Evolutionary conservation across 2,888 invertebrate genomes (phyloP).

Genomic region (Spodoptera littoralis): DNA sequence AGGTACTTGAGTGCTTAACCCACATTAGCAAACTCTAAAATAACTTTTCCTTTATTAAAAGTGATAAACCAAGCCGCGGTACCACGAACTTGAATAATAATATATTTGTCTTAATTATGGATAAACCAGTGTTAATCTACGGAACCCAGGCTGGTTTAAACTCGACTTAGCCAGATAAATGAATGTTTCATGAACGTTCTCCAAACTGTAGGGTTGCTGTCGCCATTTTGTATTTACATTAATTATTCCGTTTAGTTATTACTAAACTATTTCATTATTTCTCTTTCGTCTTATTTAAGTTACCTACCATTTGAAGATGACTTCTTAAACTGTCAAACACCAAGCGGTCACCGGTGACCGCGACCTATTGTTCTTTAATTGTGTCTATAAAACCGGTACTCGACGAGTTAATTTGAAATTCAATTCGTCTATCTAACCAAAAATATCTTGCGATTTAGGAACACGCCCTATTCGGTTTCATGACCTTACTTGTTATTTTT

Average conservation of each 20-base stretch:
- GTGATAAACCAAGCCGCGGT: conserved; percentile 16
- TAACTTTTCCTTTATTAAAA: conserved; percentile 7
- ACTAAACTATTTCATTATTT: too few relatives aligned
- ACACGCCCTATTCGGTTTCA: too few relatives aligned
- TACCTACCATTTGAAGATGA: too few relatives aligned
- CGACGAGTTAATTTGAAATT: too few relatives aligned
- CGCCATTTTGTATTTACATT: conserved; percentile 3
- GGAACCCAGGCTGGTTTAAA: conserved; percentile 39
- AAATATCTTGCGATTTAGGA: too few relatives aligned
- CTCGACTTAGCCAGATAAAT: conserved; percentile 46
- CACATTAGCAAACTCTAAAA: neutral
- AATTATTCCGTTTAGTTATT: neutral
- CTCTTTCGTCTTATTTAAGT: too few relatives aligned
- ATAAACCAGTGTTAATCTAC: conserved; percentile 52
- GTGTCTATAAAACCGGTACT: too few relatives aligned
- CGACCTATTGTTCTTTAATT: too few relatives aligned
- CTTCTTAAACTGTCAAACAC: too few relatives aligned
- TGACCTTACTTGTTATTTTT: too few relatives aligned
- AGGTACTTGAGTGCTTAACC: neutral
- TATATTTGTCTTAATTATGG: conserved; percentile 43
- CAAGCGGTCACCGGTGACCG: too few relatives aligned
- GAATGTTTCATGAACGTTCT: conserved; percentile 51
- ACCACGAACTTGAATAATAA: conserved; percentile 34
- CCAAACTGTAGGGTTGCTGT: conserved; percentile 27
- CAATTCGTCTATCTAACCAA: too few relatives aligned